Conservation (phyloP, 2,797 vertebrate species). For the Streptopelia turtur region DNA sequence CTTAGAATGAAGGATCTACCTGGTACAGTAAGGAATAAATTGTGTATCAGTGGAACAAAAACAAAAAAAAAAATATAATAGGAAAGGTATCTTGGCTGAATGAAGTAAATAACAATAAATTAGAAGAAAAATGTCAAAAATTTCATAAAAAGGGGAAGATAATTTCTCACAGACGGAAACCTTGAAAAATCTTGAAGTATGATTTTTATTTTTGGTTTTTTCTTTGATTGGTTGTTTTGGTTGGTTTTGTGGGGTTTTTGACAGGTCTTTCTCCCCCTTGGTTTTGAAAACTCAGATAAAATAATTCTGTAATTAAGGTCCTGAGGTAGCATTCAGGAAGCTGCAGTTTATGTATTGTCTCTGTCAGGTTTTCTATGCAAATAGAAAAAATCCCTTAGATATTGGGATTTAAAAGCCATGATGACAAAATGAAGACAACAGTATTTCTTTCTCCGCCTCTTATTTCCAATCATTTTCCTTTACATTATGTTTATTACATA, state of each 20-base stretch:
- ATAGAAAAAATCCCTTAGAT: neutral
- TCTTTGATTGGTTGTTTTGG: too few relatives aligned
- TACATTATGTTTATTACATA: neutral
- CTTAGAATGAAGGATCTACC: neutral
- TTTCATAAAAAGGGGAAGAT: neutral
- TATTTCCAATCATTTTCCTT: neutral
- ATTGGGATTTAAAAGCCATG: neutral
- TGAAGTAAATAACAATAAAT: neutral
- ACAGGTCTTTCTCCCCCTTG: neutral
- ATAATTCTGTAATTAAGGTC: neutral
- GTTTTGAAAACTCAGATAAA: neutral
- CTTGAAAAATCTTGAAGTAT: neutral
- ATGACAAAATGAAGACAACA: neutral
- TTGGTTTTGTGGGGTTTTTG: too few relatives aligned
- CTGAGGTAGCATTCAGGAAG: neutral
- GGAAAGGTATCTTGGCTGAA: neutral
- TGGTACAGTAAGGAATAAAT: neutral
- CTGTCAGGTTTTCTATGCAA: neutral
- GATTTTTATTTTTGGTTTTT: too few relatives aligned
- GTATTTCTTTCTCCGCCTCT: neutral
- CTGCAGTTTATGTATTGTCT: neutral
- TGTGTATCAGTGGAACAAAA: neutral
- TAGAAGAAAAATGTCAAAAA: neutral
- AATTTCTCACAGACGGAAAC: neutral
- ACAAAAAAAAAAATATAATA: neutral